phyloP scores from a whole-genome alignment of 2,113 vertebrate genomes.

The Plecturocebus donacophilus region DNA sequence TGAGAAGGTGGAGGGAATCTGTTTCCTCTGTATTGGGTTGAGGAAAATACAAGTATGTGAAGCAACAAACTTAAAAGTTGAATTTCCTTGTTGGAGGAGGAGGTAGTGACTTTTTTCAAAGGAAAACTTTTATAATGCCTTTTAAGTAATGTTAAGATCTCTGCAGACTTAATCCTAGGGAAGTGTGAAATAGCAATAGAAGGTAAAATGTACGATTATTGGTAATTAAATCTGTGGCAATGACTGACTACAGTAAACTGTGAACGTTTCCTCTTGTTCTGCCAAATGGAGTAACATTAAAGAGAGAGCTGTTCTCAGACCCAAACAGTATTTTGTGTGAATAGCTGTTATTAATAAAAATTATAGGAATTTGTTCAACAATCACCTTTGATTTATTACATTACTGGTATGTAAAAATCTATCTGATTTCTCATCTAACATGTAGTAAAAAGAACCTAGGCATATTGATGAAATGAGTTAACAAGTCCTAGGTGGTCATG shows the following conservation, averaged over 20 bases:
- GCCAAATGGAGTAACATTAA: neutral
- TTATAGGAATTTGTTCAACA: slow-evolving; percentile 26
- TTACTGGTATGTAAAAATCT: slow-evolving; percentile 54
- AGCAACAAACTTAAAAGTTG: slow-evolving; percentile 35
- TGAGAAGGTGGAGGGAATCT: neutral
- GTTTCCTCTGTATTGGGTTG: slow-evolving; percentile 30
- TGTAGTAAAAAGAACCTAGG: neutral
- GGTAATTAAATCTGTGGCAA: slow-evolving; percentile 64
- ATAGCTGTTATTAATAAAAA: slow-evolving; percentile 74
- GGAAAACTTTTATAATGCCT: slow-evolving; percentile 39
- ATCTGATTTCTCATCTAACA: neutral
- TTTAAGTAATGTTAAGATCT: slow-evolving; percentile 53
- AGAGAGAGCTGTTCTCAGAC: slow-evolving; percentile 55
- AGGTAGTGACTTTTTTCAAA: neutral
- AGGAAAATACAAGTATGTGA: slow-evolving; percentile 44
- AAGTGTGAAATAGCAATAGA: slow-evolving; percentile 65
- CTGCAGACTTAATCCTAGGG: slow-evolving; percentile 57
- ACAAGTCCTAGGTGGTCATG: neutral
- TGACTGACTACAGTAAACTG: slow-evolving; percentile 56
- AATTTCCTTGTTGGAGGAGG: slow-evolving; percentile 46
- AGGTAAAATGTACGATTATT: slow-evolving; percentile 52
- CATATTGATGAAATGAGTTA: neutral
- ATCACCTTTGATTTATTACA: slow-evolving; percentile 67
- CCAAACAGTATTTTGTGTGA: slow-evolving; percentile 22
- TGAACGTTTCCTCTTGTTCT: slow-evolving; percentile 24